Conservation (phyloP, 2,888 invertebrate genomes). For the Melipona beecheii region DNA sequence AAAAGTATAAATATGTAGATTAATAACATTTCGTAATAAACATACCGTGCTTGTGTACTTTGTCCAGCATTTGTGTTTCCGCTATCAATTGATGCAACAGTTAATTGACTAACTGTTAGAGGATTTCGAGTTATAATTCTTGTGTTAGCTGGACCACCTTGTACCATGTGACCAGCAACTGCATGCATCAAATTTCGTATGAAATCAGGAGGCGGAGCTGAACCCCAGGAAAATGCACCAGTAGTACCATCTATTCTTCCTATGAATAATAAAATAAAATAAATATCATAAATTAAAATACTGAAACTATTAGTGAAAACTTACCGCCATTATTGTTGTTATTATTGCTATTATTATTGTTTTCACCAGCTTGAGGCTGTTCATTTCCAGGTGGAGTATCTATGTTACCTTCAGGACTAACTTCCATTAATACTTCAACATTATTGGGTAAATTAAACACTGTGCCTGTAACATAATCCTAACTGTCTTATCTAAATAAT, state of each 20-base stretch:
- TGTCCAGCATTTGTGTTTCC: slow-evolving; percentile 78
- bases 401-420: slow-evolving; percentile 85
- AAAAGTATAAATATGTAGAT: not conserved
- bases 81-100: slow-evolving; percentile 72
- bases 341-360: slow-evolving; percentile 62
- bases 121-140: slow-evolving; percentile 64
- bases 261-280: slow-evolving; percentile 10
- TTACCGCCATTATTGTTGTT: slow-evolving; percentile 65
- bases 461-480: slow-evolving; percentile 67
- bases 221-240: slow-evolving; percentile 83
- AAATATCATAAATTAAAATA: not conserved
- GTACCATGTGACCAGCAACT: slow-evolving; percentile 85
- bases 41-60: slow-evolving; percentile 81
- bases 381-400: slow-evolving; percentile 77
- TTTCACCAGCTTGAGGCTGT: slow-evolving; percentile 71
- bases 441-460: slow-evolving; percentile 83
- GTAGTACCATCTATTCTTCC: slow-evolving; percentile 66
- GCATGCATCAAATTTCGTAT: slow-evolving; percentile 86
- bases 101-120: slow-evolving; percentile 68
- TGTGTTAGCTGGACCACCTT: slow-evolving; percentile 63
- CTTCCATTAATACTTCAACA: slow-evolving; percentile 87
- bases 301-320: slow-evolving; percentile 19
- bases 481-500: slow-evolving; percentile 9
- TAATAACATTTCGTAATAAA: not conserved
- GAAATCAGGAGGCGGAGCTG: slow-evolving; percentile 85